Evolutionary conservation across 2,888 invertebrate genomes (phyloP).

Genomic region (Dichetophora obliterata): DNA sequence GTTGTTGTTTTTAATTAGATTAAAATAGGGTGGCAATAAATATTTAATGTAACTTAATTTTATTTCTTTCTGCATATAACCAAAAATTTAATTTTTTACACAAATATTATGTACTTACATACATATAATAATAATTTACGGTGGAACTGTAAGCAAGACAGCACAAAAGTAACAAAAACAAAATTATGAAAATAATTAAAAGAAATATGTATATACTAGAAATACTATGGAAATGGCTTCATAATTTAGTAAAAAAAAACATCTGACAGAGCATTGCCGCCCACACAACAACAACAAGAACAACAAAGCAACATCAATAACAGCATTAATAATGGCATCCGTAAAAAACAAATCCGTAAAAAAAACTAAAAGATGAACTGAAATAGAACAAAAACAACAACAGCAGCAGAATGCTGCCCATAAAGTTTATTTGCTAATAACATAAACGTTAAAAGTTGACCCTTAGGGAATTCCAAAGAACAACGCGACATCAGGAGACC

Average conservation of each 20-base stretch:
- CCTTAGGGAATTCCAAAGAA: neutral
- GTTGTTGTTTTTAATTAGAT: no score
- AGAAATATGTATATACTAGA: no score
- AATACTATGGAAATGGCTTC: neutral
- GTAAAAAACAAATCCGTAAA: constrained; percentile 20
- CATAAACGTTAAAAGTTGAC: constrained; percentile 2
- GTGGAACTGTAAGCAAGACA: no score
- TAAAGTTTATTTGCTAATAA: constrained; percentile 21
- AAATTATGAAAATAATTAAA: no score
- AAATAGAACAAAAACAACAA: constrained; percentile 20
- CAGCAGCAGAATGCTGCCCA: neutral
- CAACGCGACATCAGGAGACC: no score
- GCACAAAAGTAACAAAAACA: no score
- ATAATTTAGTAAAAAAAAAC: constrained; percentile 18
- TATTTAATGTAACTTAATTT: no score
- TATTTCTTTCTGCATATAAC: no score
- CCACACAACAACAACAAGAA: neutral
- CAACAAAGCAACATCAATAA: constrained; percentile 7
- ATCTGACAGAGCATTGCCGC: neutral
- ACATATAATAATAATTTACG: no score
- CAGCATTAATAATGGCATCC: constrained; percentile 1
- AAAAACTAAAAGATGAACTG: neutral
- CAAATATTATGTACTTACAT: no score
- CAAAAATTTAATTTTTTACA: no score
- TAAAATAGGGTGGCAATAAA: no score